Conservation (phyloP, 2,888 invertebrate species). For the Oscheius sp. region DNA sequence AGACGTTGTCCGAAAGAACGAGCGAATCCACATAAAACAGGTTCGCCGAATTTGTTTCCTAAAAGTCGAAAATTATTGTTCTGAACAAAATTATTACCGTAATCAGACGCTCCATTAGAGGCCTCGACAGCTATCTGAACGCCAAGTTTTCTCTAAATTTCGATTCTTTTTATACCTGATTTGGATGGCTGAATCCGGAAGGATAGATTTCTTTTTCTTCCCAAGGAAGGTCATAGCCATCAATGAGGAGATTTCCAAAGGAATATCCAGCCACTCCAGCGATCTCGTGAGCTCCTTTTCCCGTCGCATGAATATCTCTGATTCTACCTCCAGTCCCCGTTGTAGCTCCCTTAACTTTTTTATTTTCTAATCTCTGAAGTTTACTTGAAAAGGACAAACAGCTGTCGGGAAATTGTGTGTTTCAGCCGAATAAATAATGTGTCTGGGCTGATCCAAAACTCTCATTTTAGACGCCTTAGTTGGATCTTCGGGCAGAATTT, state of each 20-base stretch:
- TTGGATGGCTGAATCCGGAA: conserved; percentile 85
- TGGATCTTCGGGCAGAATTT: conserved; percentile 79
- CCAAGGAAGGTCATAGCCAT: conserved; percentile 89
- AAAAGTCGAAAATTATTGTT: no score
- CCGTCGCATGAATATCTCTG: conserved; percentile 92
- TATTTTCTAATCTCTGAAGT: background rate
- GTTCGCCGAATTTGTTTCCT: conserved; percentile 98
- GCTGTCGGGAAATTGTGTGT: conserved; percentile 97
- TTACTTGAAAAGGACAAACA: conserved; percentile 50
- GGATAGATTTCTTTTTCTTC: conserved; percentile 83
- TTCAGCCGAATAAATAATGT: conserved; percentile 96
- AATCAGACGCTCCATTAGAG: conserved; percentile 96
- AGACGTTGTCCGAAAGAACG: conserved; percentile 86
- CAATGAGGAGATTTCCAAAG: conserved; percentile 89
- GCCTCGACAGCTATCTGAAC: conserved; percentile 81
- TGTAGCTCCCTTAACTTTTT: conserved; percentile 82
- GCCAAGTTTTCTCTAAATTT: background rate
- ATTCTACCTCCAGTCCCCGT: conserved; percentile 91
- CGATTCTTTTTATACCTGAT: conserved; percentile 77
- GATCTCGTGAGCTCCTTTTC: conserved; percentile 75
- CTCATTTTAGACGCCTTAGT: conserved; percentile 77
- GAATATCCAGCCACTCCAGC: conserved; percentile 87
- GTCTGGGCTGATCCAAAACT: conserved; percentile 77
- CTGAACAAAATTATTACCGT: no score
- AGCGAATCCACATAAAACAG: conserved; percentile 88